Evolutionary conservation across 2,113 vertebrate genomes (phyloP), one percentile per base, ranked within the genome.

Genomic region (Saguinus midas): DNA sequence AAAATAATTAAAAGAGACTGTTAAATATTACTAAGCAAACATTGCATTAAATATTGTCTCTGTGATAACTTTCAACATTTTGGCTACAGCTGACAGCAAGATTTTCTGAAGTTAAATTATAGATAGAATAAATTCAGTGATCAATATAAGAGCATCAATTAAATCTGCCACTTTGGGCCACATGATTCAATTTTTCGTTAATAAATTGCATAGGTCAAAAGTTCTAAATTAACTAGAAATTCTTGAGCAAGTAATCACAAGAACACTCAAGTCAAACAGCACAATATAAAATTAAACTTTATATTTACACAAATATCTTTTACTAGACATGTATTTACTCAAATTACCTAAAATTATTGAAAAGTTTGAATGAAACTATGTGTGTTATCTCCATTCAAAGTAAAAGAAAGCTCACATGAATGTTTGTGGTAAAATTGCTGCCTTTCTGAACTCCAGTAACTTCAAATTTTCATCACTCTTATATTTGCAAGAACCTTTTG

Each of bases 271-370:
- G 86, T n/a, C 3, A 57, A 97, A 80, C 11, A 89, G 6, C 55
- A 50, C 61, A 94, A 79, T 91, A 86, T 79, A n/a, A 98, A 98
- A 97, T 87, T 66, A 78, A 96, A 96, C 58, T 95, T 58, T 50
- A 58, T 96, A 92, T 97, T n/a, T n/a, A n/a, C n/a, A n/a, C n/a
- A n/a, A n/a, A 32, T 18, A 23, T 25, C 27, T 95, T 97, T 97
- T 94, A 97, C 91, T 97, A 94, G 61, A 94, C 12, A 85, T 6
- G 0, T 96, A 92, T 97, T 98, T 96, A 96, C 57, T 88, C 8
- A 91, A 25, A 96, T 79, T 92, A 86, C n/a, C 94, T 58, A 97
- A 97, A 97, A 61, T 95, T 96, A 87, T 37, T 96, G 29, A 95
- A 95, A 98, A 91, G 5, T 20, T 92, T 86, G 79, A 95, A 87